Percentiles rank a stretch among this genome's conserved stretches.
These are phyloP conservation scores for Protobothrops flavoviridis DNA, from an alignment of 2,113 vertebrate genomes.

Conservation along the genomic window DNA sequence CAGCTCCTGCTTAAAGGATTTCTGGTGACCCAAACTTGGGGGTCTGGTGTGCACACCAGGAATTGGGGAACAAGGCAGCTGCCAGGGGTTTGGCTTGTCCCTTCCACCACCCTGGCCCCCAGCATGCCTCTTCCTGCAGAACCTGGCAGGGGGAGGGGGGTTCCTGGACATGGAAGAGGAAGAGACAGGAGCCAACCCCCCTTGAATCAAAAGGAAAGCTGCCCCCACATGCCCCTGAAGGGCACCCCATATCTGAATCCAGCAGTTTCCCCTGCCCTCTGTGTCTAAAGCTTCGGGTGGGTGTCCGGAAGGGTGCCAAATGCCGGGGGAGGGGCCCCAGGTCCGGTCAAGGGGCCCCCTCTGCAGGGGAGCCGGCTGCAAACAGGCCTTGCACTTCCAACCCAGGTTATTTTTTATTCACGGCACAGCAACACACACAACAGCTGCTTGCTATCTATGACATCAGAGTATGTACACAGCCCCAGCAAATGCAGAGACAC, in stretches of 20 bases:
- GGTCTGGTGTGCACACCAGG: background rate
- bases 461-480: constrained; percentile 35
- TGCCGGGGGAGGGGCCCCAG: too few species aligned
- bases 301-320: too few species aligned
- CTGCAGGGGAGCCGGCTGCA: background rate
- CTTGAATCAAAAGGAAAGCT: background rate
- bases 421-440: constrained; percentile 63
- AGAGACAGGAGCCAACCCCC: background rate
- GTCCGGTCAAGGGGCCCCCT: background rate
- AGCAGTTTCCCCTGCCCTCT: background rate
- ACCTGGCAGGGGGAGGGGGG: background rate
- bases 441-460: constrained; percentile 58
- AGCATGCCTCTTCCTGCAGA: background rate
- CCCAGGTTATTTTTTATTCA: constrained; percentile 60
- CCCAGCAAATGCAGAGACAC: constrained; percentile 26
- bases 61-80: background rate
- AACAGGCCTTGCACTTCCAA: background rate
- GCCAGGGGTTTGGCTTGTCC: background rate
- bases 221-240: background rate
- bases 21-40: background rate
- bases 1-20: background rate
- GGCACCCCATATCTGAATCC: background rate
- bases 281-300: background rate
- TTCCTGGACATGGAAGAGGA: background rate
- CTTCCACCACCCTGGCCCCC: background rate